Evolutionary conservation across 1,140 invertebrate genomes (phyloP), one percentile per base, ranked within the genome.

Genomic region (Cyphomyrmex costatus): DNA sequence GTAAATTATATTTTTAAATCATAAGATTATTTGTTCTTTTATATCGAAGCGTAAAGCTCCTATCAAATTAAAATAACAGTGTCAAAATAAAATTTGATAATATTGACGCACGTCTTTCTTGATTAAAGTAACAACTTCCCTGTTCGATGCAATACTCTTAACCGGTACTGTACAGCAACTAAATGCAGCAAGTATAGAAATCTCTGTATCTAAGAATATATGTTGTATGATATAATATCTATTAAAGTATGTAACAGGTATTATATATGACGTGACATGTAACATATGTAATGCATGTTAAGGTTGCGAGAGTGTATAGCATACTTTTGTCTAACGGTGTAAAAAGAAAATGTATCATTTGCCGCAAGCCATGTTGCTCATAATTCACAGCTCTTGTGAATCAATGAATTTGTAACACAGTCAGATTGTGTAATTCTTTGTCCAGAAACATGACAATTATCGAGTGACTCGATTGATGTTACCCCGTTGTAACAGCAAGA

Each of bases 331-430:
- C 30, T 68, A 42, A 79, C 8, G n/a, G n/a, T 7, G 14, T 49
- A 51, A 51, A 14, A 24, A 33, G 21, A 46, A 66, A 53, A 66
- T 53, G 16, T 51, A 79, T 49, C 30, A 79, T 53, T 66, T 42
- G 36, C 58, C 19, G 24, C 36, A n/a, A 30, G 51, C 49, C 19
- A 70, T 24, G 46, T 80, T 36, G 5, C 21, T 68, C 8, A n/a
- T 16, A 49, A 33, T 49, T 77, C 8, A n/a, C 19, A 21, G 12
- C 0, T 56, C 21, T 70, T 51, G 63, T 27, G 51, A 80, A 49
- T 80, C 63, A 68, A 80, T 80, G 46, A 83, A 73, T 73, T 71
- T 27, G 56, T 61, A 84, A 76, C 30, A 61, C 27, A 14, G 7
- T 16, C 16, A 21, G 36, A 21, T 74, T 49, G 60, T 36, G 27